Evolutionary conservation across 2,888 invertebrate species (phyloP).

Genomic region (Macrosoma leucophasiata): DNA sequence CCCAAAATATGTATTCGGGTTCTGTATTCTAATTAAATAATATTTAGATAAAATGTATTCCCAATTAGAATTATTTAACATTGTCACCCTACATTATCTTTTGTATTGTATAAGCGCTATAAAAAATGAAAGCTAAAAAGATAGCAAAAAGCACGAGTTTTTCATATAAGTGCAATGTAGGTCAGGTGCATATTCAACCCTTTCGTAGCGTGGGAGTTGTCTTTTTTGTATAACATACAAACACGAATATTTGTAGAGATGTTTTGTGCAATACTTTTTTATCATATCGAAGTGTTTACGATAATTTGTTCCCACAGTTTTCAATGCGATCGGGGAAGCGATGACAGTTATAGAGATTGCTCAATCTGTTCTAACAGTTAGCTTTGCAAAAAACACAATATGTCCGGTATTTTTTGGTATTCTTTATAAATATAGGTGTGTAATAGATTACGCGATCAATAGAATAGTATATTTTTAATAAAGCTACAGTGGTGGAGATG

Average conservation of each 20-base stretch:
- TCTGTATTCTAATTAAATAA: too few species aligned
- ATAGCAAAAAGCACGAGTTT: constrained; percentile 56
- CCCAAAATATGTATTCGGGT: too few species aligned
- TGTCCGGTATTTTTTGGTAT: too few species aligned
- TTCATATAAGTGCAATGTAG: constrained; percentile 59
- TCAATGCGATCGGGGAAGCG: constrained; percentile 55
- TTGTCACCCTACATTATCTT: constrained; percentile 42
- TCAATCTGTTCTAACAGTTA: too few species aligned
- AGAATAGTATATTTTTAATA: too few species aligned
- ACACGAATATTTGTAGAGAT: constrained; percentile 30
- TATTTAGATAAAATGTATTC: too few species aligned
- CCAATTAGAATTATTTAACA: too few species aligned
- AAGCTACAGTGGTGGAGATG: too few species aligned
- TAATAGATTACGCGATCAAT: too few species aligned
- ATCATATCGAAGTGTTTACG: constrained; percentile 65
- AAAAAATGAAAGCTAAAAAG: constrained; percentile 64
- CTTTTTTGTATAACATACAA: constrained; percentile 49
- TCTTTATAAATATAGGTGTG: too few species aligned
- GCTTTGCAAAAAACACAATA: too few species aligned
- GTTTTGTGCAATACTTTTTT: constrained; percentile 65
- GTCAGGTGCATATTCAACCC: constrained; percentile 74
- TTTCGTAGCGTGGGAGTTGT: constrained; percentile 69
- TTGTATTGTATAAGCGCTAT: constrained; percentile 39
- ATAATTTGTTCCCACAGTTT: constrained; percentile 74
- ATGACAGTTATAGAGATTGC: constrained; percentile 60